phyloP scores from a whole-genome alignment of 2,113 vertebrate species.

The Aythya baeri region DNA sequence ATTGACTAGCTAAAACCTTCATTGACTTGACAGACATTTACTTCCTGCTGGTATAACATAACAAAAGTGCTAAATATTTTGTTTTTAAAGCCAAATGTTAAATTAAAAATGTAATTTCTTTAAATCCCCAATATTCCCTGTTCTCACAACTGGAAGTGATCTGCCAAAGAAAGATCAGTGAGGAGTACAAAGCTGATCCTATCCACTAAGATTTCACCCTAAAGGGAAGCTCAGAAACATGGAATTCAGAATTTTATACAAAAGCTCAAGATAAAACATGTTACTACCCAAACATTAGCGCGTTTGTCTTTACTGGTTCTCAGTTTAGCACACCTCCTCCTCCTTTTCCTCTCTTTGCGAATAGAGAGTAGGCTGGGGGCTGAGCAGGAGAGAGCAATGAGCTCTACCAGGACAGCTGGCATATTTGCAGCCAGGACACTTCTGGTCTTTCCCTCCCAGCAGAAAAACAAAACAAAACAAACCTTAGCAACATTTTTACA shows the following conservation, averaged over 20 bases:
- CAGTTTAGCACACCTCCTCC: slow-evolving; percentile 10
- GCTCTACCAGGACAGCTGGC: background rate
- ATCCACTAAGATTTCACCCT: background rate
- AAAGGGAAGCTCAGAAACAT: background rate
- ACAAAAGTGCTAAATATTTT: background rate
- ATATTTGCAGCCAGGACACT: background rate
- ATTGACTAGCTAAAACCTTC: background rate
- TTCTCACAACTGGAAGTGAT: background rate
- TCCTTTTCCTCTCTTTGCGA: background rate
- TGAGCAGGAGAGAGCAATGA: background rate
- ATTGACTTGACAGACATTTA: background rate
- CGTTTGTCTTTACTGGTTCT: background rate
- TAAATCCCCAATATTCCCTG: background rate
- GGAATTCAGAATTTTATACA: background rate
- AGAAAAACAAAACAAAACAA: background rate
- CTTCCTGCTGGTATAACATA: background rate
- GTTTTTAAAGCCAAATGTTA: background rate
- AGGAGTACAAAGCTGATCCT: background rate
- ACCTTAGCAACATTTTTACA: background rate
- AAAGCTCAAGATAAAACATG: background rate
- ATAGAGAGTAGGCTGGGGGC: background rate
- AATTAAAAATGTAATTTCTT: background rate
- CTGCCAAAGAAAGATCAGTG: background rate
- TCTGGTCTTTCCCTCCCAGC: fast-evolving
- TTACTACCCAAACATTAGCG: background rate